A percentile compares a stretch with the other conserved stretches of the same genome.
These are phyloP conservation scores for Abscondita cerata DNA, from an alignment of 2,888 invertebrate species.

Conservation along the genomic window DNA sequence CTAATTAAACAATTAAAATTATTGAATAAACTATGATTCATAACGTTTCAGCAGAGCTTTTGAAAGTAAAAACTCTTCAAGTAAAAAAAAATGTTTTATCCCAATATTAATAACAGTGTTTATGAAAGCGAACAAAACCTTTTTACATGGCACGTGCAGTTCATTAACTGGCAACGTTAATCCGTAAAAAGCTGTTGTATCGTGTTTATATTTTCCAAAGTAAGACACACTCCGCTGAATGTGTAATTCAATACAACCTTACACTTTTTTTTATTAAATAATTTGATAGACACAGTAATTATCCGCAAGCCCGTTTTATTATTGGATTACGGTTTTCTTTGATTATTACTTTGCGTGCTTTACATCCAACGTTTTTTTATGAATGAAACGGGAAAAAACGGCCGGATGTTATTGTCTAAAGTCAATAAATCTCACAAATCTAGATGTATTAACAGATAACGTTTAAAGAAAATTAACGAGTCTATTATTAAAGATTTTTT, in stretches of 20 bases:
- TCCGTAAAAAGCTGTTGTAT: conserved; percentile 44
- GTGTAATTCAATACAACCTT: conserved; percentile 29
- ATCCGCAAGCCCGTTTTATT: conserved; percentile 8
- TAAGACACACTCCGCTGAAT: conserved; percentile 33
- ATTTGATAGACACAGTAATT: conserved; percentile 30
- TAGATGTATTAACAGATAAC: no score
- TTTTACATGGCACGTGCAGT: conserved; percentile 45
- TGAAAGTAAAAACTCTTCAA: no score
- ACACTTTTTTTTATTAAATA: conserved; percentile 23
- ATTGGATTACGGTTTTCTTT: conserved; percentile 14
- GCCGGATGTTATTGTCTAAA: no score
- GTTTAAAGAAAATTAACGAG: no score
- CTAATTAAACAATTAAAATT: no score
- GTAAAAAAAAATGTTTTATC: conserved; percentile 22
- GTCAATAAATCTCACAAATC: no score
- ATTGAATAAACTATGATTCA: no score
- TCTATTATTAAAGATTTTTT: no score
- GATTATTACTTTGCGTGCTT: conserved; percentile 26
- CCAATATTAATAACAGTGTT: conserved; percentile 15
- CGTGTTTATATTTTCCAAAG: conserved; percentile 36
- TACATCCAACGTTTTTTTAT: no score
- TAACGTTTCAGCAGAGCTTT: no score
- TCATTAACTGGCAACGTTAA: conserved; percentile 44
- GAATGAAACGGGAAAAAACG: no score
- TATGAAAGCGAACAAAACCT: conserved; percentile 36